A percentile compares a stretch with the other conserved stretches of the same genome.
Conservation (phyloP, 92 coral and sea anemone genomes). For the Virgularia gustaviana region DNA sequence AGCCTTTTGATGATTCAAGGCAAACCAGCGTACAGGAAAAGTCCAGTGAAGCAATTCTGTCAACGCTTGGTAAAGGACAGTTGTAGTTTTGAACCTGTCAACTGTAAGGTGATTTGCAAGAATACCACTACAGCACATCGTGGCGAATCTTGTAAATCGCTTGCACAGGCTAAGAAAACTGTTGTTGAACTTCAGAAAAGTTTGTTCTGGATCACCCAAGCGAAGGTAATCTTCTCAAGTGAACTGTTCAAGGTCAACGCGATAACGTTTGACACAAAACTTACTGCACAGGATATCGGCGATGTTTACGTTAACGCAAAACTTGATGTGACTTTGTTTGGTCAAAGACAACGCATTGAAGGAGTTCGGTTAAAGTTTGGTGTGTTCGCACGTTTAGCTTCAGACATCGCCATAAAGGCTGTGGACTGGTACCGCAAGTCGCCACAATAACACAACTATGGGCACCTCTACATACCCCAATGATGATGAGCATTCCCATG, state of each 20-base stretch:
- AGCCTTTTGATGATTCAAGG: neutral
- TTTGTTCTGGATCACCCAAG: slow-evolving; percentile 71
- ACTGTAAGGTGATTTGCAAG: slow-evolving; percentile 54
- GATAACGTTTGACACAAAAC: slow-evolving; percentile 77
- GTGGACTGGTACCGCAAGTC: slow-evolving; percentile 79
- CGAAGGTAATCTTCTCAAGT: slow-evolving; percentile 60
- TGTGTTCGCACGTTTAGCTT: slow-evolving; percentile 72
- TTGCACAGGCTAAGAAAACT: slow-evolving; percentile 59
- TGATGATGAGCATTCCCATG: neutral
- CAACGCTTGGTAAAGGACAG: slow-evolving; percentile 58
- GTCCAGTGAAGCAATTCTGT: slow-evolving; percentile 48
- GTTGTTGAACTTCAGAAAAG: slow-evolving; percentile 64
- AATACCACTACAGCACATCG: slow-evolving; percentile 53
- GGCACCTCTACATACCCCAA: neutral
- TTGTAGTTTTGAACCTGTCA: slow-evolving; percentile 53
- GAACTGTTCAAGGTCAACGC: slow-evolving; percentile 70
- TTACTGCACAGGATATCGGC: slow-evolving; percentile 53
- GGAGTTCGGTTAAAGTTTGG: slow-evolving; percentile 73
- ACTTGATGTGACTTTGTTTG: slow-evolving; percentile 87
- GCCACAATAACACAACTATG: slow-evolving; percentile 14
- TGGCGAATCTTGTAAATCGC: slow-evolving; percentile 69
- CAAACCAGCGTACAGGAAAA: slow-evolving; percentile 13
- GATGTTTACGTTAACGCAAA: slow-evolving; percentile 69
- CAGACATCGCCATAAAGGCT: slow-evolving; percentile 90
- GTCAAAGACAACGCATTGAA: slow-evolving; percentile 66